Evolutionary conservation across 2,797 vertebrate genomes (phyloP), one percentile per base, ranked within the genome.

Genomic region (Phaenicophaeus curvirostris): DNA sequence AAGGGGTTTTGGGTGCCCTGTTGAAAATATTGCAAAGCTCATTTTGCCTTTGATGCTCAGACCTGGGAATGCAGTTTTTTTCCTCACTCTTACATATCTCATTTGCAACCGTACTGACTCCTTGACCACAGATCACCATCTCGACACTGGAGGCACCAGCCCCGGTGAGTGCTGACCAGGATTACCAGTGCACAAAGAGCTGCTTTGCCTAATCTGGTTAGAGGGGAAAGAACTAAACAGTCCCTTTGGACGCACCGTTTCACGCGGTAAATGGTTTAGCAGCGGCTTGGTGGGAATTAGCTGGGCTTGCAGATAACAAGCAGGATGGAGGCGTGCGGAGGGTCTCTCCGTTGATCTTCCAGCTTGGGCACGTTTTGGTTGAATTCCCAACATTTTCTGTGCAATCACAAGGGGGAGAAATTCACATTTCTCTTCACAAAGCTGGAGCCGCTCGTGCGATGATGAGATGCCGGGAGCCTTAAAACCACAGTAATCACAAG

Each of bases 101-200:
- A 37, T 68, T 58, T 3, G 4, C 57, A 68, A 15, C 11, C 0
- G 0, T 11, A 24, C 15, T 0, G 4, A 27, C 25, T 35, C 31
- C 35, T 74, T 0, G 0, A 14, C 19, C 1, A 0, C 0, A 1
- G 39, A 6, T 55, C 46, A 33, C 23, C 0, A 0, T 39, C 46
- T 66, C 3, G 1, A 48, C 17, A 6, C 28, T 7, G 25, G 35
- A 11, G 21, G 11, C 18, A 8, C 8, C 1, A 2, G 9, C 54
- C 77, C 21, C 1, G 6, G 37, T 1, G 5, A 86, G 21, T 0
- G 1, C 54, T 1, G 4, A 6, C n/a, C 1, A 4, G 67, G 25
- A 48, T 78, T 51, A 25, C 37, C 1, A 12, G 15, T 0, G 1
- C 7, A 44, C 57, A 14, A 28, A 33, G 65, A 50, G 41, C 55